Evolutionary conservation across 2,888 invertebrate genomes (phyloP).

Genomic region (Seira sanloemensis): DNA sequence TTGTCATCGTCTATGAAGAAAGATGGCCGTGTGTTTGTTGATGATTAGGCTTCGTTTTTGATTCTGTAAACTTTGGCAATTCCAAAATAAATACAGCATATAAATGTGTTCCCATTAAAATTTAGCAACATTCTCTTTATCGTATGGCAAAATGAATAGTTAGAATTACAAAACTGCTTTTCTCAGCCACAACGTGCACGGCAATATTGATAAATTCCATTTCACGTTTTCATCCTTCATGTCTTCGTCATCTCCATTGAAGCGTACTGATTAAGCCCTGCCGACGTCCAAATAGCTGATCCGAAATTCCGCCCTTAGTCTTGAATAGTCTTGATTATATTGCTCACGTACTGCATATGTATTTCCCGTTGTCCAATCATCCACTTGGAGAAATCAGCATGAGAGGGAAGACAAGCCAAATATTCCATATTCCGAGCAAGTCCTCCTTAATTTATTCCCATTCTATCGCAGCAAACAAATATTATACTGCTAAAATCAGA

Average conservation of each 20-base stretch:
- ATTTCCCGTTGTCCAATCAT: conserved; percentile 15
- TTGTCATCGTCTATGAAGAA: too few species aligned
- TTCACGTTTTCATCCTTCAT: conserved; percentile 20
- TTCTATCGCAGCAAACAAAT: conserved; percentile 6
- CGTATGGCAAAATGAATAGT: too few species aligned
- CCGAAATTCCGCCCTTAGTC: conserved; percentile 33
- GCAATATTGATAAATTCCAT: conserved; percentile 18
- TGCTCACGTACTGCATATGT: conserved; percentile 43
- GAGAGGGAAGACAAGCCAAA: neutral
- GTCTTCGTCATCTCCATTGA: conserved; percentile 31
- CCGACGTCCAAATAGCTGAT: conserved; percentile 21
- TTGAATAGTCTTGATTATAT: neutral
- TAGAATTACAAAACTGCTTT: too few species aligned
- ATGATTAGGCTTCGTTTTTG: too few species aligned
- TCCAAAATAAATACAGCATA: too few species aligned
- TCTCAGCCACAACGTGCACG: too few species aligned
- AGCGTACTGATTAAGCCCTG: conserved; percentile 47
- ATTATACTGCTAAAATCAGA: conserved; percentile 37
- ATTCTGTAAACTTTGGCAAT: too few species aligned
- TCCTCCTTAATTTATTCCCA: conserved; percentile 21
- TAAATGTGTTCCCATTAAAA: too few species aligned
- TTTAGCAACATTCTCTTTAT: too few species aligned
- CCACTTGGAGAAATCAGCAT: too few species aligned
- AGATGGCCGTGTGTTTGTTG: too few species aligned
- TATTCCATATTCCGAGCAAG: conserved; percentile 33